Conservation (phyloP, 2,113 vertebrate species). For the Synchiropus splendidus region DNA sequence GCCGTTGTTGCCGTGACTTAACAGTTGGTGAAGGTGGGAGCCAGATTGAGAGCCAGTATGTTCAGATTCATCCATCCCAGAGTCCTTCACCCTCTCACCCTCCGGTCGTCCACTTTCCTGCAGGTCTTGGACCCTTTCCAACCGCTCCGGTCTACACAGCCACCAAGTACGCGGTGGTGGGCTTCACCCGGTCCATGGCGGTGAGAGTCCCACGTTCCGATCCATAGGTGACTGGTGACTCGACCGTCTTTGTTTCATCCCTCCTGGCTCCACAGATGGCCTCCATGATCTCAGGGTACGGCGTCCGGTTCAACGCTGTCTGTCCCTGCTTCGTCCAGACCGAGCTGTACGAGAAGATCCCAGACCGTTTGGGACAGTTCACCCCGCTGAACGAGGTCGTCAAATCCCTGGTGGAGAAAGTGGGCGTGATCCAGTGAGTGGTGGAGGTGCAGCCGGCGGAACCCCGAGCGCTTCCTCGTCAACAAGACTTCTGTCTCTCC, state of each 20-base stretch:
- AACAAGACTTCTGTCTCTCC: neutral
- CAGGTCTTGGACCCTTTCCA: constrained; percentile 36
- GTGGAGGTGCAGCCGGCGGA: neutral
- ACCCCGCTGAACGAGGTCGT: neutral
- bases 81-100: constrained; percentile 37
- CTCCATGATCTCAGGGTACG: constrained; percentile 25
- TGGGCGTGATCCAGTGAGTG: constrained; percentile 43
- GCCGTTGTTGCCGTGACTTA: no score
- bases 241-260: no score
- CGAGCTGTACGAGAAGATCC: constrained; percentile 8
- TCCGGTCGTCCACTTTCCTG: no score
- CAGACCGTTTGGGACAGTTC: constrained; percentile 23
- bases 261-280: no score
- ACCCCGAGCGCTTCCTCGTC: no score
- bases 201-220: constrained; percentile 35
- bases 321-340: constrained; percentile 60
- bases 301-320: constrained; percentile 55
- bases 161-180: constrained; percentile 57
- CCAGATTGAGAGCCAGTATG: no score
- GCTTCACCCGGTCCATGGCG: constrained; percentile 60
- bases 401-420: rapidly evolving
- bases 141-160: constrained; percentile 61
- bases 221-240: no score
- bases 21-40: no score
- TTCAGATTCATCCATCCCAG: no score